Evolutionary conservation across 2,113 vertebrate genomes (phyloP).

Genomic region (Aviceda subcristata): DNA sequence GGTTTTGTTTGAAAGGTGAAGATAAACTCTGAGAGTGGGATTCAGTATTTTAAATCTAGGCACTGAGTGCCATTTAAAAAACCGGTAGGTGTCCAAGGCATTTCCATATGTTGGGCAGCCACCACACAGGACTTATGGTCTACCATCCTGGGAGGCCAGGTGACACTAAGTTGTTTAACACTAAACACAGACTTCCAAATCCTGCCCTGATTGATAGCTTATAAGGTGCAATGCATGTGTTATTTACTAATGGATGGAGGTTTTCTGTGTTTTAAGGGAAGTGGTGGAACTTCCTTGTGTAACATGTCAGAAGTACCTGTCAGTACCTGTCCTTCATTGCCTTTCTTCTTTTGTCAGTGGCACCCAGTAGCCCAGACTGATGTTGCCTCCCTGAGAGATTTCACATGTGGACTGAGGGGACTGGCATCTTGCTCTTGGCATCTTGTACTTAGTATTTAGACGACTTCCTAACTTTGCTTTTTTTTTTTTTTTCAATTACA

Average conservation of each 20-base stretch:
- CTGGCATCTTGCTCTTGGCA: background rate
- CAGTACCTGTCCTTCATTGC: background rate
- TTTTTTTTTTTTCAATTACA: background rate
- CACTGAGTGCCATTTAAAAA: background rate
- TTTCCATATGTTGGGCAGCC: background rate
- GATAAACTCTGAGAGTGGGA: background rate
- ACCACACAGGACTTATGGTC: background rate
- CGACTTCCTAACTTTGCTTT: background rate
- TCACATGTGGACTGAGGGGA: background rate
- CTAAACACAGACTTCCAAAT: background rate
- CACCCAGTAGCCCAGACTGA: background rate
- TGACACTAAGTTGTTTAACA: background rate
- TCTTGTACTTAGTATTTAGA: background rate
- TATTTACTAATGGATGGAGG: background rate
- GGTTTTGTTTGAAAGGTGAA: background rate
- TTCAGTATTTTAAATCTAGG: background rate
- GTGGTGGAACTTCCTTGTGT: background rate
- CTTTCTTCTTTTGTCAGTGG: background rate
- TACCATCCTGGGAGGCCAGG: background rate
- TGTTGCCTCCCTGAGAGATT: background rate
- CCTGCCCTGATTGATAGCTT: background rate
- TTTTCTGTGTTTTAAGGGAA: background rate
- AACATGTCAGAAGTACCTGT: background rate
- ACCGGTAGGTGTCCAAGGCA: background rate
- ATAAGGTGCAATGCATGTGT: background rate